phyloP scores from a whole-genome alignment of 92 coral and sea anemone genomes.

The Ricordea florida region DNA sequence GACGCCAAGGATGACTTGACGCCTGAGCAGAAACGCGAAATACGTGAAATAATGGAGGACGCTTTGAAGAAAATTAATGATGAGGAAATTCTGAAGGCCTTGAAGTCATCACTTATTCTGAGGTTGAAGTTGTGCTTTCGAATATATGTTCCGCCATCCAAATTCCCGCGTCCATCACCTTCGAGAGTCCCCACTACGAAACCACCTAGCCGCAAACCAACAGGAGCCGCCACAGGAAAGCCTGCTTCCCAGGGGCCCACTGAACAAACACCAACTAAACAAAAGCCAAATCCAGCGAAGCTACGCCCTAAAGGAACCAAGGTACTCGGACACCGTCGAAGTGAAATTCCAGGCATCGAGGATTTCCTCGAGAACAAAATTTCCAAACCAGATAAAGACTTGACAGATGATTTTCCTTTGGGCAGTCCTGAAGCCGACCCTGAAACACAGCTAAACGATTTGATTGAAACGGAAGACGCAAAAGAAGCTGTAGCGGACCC shows the following conservation, averaged over 20 bases:
- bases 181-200: neutral
- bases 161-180: neutral
- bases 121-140: neutral
- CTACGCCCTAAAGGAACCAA: too few relatives aligned
- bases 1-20: neutral
- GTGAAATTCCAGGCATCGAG: too few relatives aligned
- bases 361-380: too few relatives aligned
- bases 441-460: too few relatives aligned
- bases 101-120: slow-evolving; percentile 1
- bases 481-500: too few relatives aligned
- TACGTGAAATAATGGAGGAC: neutral
- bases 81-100: neutral
- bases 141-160: neutral
- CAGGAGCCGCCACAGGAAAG: neutral
- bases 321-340: too few relatives aligned
- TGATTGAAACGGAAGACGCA: too few relatives aligned
- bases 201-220: neutral
- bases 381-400: too few relatives aligned
- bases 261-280: too few relatives aligned
- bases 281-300: too few relatives aligned
- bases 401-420: too few relatives aligned
- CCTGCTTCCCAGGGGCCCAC: neutral
- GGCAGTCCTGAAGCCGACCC: too few relatives aligned
- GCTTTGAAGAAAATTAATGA: slow-evolving; percentile 1
- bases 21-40: neutral